phyloP scores from a whole-genome alignment of 1,140 invertebrate species.

The Sminthurinus signatus region DNA sequence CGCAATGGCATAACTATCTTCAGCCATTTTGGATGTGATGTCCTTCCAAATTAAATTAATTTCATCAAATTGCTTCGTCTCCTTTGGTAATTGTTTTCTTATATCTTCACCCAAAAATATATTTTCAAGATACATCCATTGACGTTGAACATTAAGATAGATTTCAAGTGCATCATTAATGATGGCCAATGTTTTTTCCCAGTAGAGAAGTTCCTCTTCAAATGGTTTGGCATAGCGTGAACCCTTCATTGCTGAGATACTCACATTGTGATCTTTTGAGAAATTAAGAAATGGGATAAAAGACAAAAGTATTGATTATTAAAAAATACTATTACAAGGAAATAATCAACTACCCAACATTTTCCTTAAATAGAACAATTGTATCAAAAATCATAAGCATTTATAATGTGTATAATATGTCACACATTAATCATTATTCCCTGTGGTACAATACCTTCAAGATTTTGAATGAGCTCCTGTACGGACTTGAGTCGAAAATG shows the following conservation, averaged over 20 bases:
- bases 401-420: too few species aligned
- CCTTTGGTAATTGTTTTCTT: conserved; percentile 68
- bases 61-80: conserved; percentile 65
- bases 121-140: conserved; percentile 72
- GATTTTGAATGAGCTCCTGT: conserved; percentile 62
- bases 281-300: too few species aligned
- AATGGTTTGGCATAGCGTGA: conserved; percentile 79
- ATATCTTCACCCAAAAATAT: conserved; percentile 81
- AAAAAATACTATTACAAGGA: too few species aligned
- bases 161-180: conserved; percentile 71
- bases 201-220: conserved; percentile 67
- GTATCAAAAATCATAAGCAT: too few species aligned
- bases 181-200: conserved; percentile 70
- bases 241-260: conserved; percentile 73
- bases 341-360: too few species aligned
- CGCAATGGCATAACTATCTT: conserved; percentile 40
- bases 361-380: too few species aligned
- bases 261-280: conserved; percentile 65
- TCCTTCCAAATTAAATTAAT: conserved; percentile 64
- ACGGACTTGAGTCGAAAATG: conserved; percentile 55
- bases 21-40: conserved; percentile 52
- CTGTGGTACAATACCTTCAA: too few species aligned
- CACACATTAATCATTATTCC: too few species aligned
- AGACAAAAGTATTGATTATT: too few species aligned
- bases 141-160: conserved; percentile 65